phyloP scores from a whole-genome alignment of 2,797 vertebrate species.

The Sebastes itinus region DNA sequence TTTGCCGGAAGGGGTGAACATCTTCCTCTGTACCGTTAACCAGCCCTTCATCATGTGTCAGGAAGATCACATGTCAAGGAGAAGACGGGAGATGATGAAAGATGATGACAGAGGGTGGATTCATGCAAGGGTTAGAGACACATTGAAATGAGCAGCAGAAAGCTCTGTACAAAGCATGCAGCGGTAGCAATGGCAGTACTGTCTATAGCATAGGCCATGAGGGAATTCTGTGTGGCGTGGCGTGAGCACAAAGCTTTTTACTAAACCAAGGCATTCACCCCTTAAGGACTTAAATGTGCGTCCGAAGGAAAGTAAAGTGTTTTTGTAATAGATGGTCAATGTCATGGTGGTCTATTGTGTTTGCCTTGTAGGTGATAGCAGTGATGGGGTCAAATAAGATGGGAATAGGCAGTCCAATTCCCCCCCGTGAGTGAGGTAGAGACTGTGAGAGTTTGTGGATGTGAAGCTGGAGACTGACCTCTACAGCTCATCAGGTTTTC shows the following conservation, averaged over 20 bases:
- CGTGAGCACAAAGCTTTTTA: conserved; percentile 12
- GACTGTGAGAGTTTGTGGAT: conserved; percentile 45
- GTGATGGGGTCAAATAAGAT: conserved; percentile 67
- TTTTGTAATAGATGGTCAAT: conserved; percentile 56
- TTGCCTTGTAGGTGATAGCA: conserved; percentile 55
- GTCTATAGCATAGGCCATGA: not conserved
- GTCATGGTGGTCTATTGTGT: conserved; percentile 50
- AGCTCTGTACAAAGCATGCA: not conserved
- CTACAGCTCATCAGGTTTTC: conserved; percentile 46
- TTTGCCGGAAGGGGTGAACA: not conserved
- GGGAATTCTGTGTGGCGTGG: conserved; percentile 4
- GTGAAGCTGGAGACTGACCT: conserved; percentile 51
- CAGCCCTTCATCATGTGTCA: conserved; percentile 10
- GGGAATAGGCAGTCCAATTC: conserved; percentile 65
- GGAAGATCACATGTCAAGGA: conserved; percentile 7
- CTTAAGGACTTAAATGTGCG: conserved; percentile 27
- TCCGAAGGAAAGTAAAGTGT: conserved; percentile 37
- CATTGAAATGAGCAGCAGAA: not conserved
- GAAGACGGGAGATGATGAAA: conserved; percentile 15
- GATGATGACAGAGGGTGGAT: conserved; percentile 4
- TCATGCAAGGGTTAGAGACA: not conserved
- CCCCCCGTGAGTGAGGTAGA: conserved; percentile 22
- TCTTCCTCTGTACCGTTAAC: conserved; percentile 6
- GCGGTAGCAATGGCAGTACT: not conserved
- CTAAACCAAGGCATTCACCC: conserved; percentile 21